Conservation (phyloP, 2,113 vertebrate genomes). For the Echinops telfairi region DNA sequence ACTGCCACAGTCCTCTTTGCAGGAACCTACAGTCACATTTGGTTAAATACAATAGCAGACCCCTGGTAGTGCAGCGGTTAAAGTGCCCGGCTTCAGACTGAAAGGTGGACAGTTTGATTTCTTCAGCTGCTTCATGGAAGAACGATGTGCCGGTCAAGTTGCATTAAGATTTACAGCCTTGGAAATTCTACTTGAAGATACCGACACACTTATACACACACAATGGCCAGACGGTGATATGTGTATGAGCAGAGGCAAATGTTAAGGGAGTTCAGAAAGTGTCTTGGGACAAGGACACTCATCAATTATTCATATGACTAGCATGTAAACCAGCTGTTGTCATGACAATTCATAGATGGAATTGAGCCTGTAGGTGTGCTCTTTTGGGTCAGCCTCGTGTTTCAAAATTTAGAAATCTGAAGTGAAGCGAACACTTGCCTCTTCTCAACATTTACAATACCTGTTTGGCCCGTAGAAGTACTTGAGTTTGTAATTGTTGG, state of each 20-base stretch:
- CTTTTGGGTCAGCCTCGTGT: not conserved
- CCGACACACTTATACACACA: not conserved
- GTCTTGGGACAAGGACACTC: not conserved
- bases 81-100: not conserved
- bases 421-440: not conserved
- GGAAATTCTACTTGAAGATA: not conserved
- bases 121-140: not conserved
- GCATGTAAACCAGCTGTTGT: not conserved
- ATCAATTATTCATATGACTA: not conserved
- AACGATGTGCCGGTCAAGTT: not conserved
- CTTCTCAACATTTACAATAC: not conserved
- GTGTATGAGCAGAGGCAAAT: not conserved
- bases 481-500: not conserved
- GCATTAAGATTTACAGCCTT: not conserved
- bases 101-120: not conserved
- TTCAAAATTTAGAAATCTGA: conserved; percentile 39
- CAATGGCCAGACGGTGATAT: not conserved
- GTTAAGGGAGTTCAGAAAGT: conserved; percentile 32
- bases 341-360: conserved; percentile 19
- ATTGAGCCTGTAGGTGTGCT: not conserved
- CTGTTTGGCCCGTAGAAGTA: not conserved
- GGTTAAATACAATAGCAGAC: not conserved
- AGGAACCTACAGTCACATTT: not conserved
- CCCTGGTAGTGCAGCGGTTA: not conserved
- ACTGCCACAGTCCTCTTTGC: not conserved